Base-by-base conservation (phyloP, 2,888 invertebrate species). In the Atherix ibis region DNA sequence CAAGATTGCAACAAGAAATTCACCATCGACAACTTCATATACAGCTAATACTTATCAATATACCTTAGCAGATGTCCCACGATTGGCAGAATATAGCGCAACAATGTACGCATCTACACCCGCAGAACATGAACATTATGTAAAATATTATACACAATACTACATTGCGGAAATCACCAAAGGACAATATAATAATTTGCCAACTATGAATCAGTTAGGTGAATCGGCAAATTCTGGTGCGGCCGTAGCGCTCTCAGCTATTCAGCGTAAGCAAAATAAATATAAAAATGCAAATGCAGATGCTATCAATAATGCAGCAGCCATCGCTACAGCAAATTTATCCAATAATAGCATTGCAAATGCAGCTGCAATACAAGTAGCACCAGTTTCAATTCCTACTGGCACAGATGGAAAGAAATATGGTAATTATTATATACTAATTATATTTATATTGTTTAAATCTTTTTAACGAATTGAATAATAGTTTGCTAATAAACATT, bases 161-260 rank as follows among this genome's bases (percentile, higher is more conserved):
- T 81, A 78, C 48, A 68, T 71, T 29, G 40, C 44, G 0, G 56
- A 62, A 40, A 56, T 62, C 18, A 48, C 47, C 6, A 60, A 58
- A 27, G 56, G 57, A 2, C 50, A 52, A 24, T 54, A 41, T 38
- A 42, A 42, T 4, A 52, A 51, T 37, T 43, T 55, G 16, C 55
- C 55, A 10, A 40, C 52, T 12, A 44, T 47, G 25, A 42, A 45
- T 27, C 57, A 53, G 18, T 32, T 58, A 16, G 51, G 54, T 0
- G 62, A 57, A 35, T 50, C 51, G 8, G 82, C 81, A 0, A 85
- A 85, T 57, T 83, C 83, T 0, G 87, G 84, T 0, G 84, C 87
- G 1, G 88, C 88, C 2, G 85, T 89, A 1, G 88, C 91, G 0
- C 80, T 87, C 47, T 84, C 84, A 0, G 89, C 89, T 4, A 82